Conservation (phyloP, 2,113 vertebrate genomes). For the Myiozetetes cayanensis region DNA sequence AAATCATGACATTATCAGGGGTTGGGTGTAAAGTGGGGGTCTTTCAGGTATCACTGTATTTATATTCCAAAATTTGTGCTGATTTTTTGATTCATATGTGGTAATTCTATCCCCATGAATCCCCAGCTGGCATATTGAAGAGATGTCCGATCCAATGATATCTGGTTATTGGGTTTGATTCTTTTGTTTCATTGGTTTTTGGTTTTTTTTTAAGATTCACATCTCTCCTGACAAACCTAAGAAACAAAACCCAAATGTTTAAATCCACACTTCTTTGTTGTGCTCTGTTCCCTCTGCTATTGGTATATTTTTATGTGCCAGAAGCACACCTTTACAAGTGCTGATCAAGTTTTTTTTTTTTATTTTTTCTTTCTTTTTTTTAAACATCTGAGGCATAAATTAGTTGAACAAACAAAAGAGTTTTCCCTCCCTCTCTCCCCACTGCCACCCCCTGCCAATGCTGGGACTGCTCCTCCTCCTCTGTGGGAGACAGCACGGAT, state of each 20-base stretch:
- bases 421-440: not conserved
- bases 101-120: too few relatives aligned
- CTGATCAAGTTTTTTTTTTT: not conserved
- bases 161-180: too few relatives aligned
- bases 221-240: not conserved
- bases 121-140: too few relatives aligned
- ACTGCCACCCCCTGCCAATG: not conserved
- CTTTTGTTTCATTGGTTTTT: too few relatives aligned
- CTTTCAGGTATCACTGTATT: too few relatives aligned
- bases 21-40: too few relatives aligned
- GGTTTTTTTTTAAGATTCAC: not conserved
- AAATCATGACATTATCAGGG: too few relatives aligned
- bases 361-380: not conserved
- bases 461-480: not conserved
- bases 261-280: not conserved
- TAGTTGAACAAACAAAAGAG: constrained; percentile 4
- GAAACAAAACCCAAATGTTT: not conserved
- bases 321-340: not conserved
- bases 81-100: too few relatives aligned
- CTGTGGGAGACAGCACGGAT: too few relatives aligned
- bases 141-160: too few relatives aligned
- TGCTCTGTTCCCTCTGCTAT: not conserved
- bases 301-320: not conserved
- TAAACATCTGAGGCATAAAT: not conserved
- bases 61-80: too few relatives aligned